These are phyloP conservation scores for Dynastes tityus DNA, from an alignment of 2,888 invertebrate genomes.

Conservation along the genomic window DNA sequence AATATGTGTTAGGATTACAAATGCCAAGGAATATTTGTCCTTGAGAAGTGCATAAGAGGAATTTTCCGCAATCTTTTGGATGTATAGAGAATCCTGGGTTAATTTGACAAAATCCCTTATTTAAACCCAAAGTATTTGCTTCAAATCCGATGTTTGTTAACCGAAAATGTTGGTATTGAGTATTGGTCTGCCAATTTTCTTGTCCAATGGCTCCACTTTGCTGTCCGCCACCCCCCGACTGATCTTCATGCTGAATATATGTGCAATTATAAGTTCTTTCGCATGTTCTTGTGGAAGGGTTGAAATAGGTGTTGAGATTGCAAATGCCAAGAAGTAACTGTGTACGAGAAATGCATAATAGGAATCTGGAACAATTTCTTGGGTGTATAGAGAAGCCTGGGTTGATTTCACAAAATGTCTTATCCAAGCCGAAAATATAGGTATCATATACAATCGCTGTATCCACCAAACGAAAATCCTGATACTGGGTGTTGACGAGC, in stretches of 20 bases:
- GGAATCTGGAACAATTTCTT: slow-evolving; percentile 6
- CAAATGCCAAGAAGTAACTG: slow-evolving; percentile 17
- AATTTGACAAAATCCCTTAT: background rate
- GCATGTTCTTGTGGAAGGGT: background rate
- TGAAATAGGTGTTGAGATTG: slow-evolving; percentile 1
- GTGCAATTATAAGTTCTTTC: background rate
- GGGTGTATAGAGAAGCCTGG: slow-evolving; percentile 4
- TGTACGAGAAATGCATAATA: background rate
- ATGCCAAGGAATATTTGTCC: slow-evolving; percentile 68
- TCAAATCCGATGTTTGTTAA: background rate
- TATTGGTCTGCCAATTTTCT: slow-evolving; percentile 4
- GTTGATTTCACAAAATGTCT: slow-evolving; percentile 6
- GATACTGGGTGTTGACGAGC: background rate
- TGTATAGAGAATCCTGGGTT: background rate
- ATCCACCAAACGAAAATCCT: background rate
- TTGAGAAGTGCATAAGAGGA: slow-evolving; percentile 56
- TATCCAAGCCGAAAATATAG: background rate
- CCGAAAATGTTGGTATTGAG: background rate
- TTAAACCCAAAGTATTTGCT: background rate
- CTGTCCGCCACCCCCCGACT: background rate
- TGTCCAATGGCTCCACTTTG: background rate
- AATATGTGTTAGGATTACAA: background rate
- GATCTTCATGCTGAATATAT: background rate
- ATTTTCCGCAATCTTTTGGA: slow-evolving; percentile 3
- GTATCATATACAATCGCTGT: background rate